A percentile compares a stretch with the other conserved stretches of the same genome.
Evolutionary conservation across 2,888 invertebrate species (phyloP).

Genomic region (Synergus gifuensis): DNA sequence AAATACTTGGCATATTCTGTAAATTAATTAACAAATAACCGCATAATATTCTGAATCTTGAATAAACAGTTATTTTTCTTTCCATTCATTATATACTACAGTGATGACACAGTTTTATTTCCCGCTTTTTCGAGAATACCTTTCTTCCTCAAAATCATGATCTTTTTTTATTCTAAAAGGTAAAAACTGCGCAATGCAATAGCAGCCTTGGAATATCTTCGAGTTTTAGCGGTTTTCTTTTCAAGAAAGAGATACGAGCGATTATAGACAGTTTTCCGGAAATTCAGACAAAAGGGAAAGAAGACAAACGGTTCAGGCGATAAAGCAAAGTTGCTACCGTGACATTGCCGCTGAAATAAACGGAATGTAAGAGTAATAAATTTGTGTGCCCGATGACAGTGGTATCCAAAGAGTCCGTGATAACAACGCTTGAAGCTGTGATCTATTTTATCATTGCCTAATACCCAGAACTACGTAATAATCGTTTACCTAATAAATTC

Average conservation of each 20-base stretch:
- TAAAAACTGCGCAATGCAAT: background rate
- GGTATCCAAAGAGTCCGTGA: constrained; percentile 5
- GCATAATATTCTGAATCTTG: no score
- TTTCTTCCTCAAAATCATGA: background rate
- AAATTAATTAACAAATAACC: no score
- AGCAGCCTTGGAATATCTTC: background rate
- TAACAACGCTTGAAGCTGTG: background rate
- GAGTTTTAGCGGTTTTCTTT: background rate
- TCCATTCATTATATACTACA: no score
- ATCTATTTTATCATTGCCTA: constrained; percentile 9
- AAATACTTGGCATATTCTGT: no score
- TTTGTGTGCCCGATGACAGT: constrained; percentile 8
- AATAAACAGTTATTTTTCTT: no score
- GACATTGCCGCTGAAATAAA: constrained; percentile 8
- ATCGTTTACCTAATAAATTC: background rate
- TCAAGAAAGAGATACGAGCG: background rate
- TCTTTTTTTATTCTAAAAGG: background rate
- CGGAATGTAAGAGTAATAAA: constrained; percentile 25
- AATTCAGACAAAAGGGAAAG: constrained; percentile 13
- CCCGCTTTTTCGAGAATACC: background rate
- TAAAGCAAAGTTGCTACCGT: constrained; percentile 6
- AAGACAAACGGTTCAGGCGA: background rate
- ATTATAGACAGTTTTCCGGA: background rate
- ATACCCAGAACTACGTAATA: background rate
- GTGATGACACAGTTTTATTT: background rate